These are phyloP conservation scores for Macroteleia sp. DNA, from an alignment of 2,888 invertebrate species.

Conservation along the genomic window DNA sequence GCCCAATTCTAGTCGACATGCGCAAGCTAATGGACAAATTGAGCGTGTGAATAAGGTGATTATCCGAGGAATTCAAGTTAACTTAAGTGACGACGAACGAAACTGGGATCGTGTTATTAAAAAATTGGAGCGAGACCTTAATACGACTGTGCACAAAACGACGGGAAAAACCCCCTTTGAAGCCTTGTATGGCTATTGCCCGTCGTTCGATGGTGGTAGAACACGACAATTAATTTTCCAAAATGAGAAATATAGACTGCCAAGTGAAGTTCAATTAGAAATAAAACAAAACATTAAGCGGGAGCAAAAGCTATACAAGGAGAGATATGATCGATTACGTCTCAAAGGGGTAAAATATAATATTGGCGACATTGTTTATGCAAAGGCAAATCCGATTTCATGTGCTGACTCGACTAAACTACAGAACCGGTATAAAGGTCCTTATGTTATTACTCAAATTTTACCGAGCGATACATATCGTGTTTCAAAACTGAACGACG, in stretches of 20 bases:
- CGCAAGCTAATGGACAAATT: neutral
- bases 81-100: neutral
- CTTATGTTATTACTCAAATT: conserved; percentile 2
- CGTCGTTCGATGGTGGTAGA: neutral
- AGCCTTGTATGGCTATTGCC: neutral
- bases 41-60: neutral
- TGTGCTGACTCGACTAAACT: conserved; percentile 29
- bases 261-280: neutral
- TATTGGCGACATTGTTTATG: conserved; percentile 48
- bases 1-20: neutral
- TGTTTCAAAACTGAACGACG: neutral
- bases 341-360: neutral
- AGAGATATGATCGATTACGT: neutral
- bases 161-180: neutral
- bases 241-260: neutral
- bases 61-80: neutral
- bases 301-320: neutral
- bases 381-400: conserved; percentile 19
- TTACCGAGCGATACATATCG: conserved; percentile 24
- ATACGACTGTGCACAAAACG: neutral
- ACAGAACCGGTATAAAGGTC: conserved; percentile 10
- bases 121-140: neutral
- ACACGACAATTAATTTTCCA: neutral
- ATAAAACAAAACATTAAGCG: neutral
- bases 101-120: neutral